phyloP scores from a whole-genome alignment of 1,140 invertebrate genomes.

The Drosophila cardini region DNA sequence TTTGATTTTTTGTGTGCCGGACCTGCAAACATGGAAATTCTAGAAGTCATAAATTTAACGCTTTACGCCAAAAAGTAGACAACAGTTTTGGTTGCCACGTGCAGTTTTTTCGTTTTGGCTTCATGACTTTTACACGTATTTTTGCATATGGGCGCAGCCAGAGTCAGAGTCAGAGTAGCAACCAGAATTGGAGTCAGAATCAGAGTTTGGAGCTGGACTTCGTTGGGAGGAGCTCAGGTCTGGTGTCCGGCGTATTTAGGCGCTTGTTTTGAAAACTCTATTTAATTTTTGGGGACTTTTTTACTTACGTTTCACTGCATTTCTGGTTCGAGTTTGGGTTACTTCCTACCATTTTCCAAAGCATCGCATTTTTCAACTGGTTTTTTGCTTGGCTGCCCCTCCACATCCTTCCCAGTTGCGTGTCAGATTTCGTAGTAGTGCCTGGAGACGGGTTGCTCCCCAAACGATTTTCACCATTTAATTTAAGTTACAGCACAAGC shows the following conservation, averaged over 20 bases:
- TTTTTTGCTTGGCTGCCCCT: constrained; percentile 38
- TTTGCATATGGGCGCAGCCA: constrained; percentile 43
- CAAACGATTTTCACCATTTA: constrained; percentile 81
- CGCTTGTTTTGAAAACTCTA: constrained; percentile 80
- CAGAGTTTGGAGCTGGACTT: not conserved
- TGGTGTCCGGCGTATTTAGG: constrained; percentile 69
- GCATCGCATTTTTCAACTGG: constrained; percentile 71
- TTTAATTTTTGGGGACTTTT: constrained; percentile 63
- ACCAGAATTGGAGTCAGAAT: constrained; percentile 12
- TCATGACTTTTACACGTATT: constrained; percentile 35
- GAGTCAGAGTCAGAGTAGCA: constrained; percentile 10
- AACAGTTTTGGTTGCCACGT: constrained; percentile 73
- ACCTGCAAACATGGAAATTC: constrained; percentile 73
- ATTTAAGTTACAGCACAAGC: constrained; percentile 81
- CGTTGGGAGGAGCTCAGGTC: constrained; percentile 6
- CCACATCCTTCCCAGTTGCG: constrained; percentile 21
- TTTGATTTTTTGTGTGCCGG: constrained; percentile 17
- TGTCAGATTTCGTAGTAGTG: constrained; percentile 12
- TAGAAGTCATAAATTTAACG: constrained; percentile 74
- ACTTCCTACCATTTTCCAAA: constrained; percentile 26
- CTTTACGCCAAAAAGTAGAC: constrained; percentile 74
- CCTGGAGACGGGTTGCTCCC: constrained; percentile 30
- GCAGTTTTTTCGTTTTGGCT: constrained; percentile 56
- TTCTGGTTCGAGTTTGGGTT: constrained; percentile 5
- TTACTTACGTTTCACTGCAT: constrained; percentile 60